phyloP scores from a whole-genome alignment of 2,113 vertebrate species.

The Carollia perspicillata region DNA sequence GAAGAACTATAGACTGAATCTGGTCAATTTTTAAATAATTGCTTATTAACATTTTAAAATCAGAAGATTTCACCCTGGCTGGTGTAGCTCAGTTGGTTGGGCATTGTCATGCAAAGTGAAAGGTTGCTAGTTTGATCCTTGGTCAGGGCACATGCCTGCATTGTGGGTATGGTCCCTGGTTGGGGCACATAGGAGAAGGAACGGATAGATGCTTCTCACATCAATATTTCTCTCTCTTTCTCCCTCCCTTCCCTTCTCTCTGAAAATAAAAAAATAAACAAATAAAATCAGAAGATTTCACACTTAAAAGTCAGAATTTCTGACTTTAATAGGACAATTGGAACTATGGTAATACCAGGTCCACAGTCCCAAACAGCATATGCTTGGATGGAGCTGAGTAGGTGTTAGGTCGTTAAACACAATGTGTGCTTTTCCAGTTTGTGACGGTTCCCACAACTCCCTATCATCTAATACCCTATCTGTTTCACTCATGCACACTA shows the following conservation, averaged over 20 bases:
- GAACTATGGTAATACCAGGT: neutral
- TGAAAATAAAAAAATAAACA: too few relatives aligned
- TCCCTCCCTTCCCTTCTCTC: too few relatives aligned
- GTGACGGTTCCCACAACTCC: neutral
- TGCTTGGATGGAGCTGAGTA: neutral
- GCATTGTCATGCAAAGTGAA: too few relatives aligned
- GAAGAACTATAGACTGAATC: neutral
- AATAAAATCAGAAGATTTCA: constrained; percentile 13
- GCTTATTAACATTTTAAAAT: constrained; percentile 25
- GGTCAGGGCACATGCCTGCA: too few relatives aligned
- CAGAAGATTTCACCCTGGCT: neutral
- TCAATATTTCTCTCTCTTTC: too few relatives aligned
- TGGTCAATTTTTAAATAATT: neutral
- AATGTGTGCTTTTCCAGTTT: neutral
- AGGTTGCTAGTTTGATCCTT: too few relatives aligned
- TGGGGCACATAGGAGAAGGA: too few relatives aligned
- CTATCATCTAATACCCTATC: neutral
- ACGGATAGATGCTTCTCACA: too few relatives aligned
- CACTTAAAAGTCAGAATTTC: constrained; percentile 16
- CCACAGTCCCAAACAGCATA: neutral
- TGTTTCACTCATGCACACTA: neutral
- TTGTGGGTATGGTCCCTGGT: too few relatives aligned
- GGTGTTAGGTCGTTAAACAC: neutral
- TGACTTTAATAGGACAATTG: neutral
- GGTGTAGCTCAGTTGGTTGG: too few relatives aligned